Evolutionary conservation across 2,888 invertebrate genomes (phyloP), one percentile per base, ranked within the genome.

Genomic region (Philereme vetulata): DNA sequence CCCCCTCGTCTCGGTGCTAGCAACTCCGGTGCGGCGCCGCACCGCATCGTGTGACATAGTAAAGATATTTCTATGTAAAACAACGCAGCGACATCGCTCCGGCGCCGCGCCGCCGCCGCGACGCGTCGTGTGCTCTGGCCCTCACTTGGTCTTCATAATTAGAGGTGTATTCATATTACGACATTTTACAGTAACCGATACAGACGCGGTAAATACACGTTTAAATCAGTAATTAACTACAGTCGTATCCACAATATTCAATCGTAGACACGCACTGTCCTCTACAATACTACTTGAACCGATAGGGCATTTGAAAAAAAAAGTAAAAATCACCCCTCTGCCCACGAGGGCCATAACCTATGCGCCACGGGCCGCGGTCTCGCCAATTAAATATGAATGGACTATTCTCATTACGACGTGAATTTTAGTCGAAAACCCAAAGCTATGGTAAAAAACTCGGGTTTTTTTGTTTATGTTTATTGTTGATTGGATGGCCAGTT

Each of bases 381-480:
- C 79, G 78, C 88, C 90, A 91, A 91, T 91, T 91, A 90, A 90
- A 90, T 90, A 90, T 90, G 88, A 82, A 91, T 82, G 82, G 69
- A 75, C 77, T 78, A 78, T 77, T 82, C 79, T 81, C 83, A 86
- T 89, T 88, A 87, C 84, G 65, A 72, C 74, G 77, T 77, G 76
- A 78, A 84, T 79, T 85, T 85, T 83, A 66, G 65, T 65, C 55
- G 65, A 66, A 67, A 62, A 54, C 44, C 47, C 36, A 11, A 35
- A 4, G 43, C 35, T 10, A 43, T 51, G 43, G 33, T 52, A 40
- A 11, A 42, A 54, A 51, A 10, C 42, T 34, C 43, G 10, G 34
- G 11, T 10, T 46, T 67, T 67, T 72, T 74, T 71, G 72, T 75
- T 71, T 69, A 68, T 64, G 42, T 72, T 72, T 71, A 65, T 71